These are phyloP conservation scores for Pedetes capensis DNA, from an alignment of 2,113 vertebrate species.

Conservation along the genomic window DNA sequence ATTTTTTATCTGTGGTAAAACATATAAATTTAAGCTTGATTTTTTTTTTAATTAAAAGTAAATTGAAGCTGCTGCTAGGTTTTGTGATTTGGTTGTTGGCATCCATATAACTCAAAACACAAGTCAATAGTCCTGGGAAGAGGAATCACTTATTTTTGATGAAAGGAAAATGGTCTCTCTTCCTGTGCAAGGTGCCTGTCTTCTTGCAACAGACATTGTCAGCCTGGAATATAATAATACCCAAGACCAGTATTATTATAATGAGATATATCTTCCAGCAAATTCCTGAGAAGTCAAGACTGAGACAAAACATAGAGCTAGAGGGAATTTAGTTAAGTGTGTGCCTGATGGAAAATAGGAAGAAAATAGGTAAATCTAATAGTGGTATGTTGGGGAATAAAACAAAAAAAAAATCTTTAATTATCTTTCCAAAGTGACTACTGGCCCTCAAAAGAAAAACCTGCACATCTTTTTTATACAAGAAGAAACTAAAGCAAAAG, in stretches of 20 bases:
- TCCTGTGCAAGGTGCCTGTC: conserved; percentile 8
- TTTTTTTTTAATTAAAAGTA: conserved; percentile 60
- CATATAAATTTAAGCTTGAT: conserved; percentile 42
- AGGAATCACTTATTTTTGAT: neutral
- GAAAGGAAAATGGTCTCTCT: neutral
- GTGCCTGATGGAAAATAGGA: neutral
- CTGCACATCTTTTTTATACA: neutral
- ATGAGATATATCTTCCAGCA: conserved; percentile 50
- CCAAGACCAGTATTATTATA: neutral
- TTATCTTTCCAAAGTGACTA: neutral
- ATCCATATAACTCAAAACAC: neutral
- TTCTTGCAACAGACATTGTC: conserved; percentile 16
- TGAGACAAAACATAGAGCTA: conserved; percentile 32
- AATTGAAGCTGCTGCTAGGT: conserved; percentile 47
- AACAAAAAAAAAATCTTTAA: neutral
- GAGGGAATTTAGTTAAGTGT: neutral
- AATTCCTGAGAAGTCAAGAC: conserved; percentile 42
- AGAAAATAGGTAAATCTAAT: neutral
- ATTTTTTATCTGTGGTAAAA: conserved; percentile 1
- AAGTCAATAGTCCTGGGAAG: conserved; percentile 28
- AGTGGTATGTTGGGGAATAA: neutral
- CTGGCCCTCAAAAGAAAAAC: neutral
- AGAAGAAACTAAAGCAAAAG: neutral
- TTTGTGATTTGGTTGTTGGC: conserved; percentile 10
- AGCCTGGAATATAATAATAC: neutral